phyloP scores from a whole-genome alignment of 2,113 vertebrate species.

The Cyanocitta stelleri region DNA sequence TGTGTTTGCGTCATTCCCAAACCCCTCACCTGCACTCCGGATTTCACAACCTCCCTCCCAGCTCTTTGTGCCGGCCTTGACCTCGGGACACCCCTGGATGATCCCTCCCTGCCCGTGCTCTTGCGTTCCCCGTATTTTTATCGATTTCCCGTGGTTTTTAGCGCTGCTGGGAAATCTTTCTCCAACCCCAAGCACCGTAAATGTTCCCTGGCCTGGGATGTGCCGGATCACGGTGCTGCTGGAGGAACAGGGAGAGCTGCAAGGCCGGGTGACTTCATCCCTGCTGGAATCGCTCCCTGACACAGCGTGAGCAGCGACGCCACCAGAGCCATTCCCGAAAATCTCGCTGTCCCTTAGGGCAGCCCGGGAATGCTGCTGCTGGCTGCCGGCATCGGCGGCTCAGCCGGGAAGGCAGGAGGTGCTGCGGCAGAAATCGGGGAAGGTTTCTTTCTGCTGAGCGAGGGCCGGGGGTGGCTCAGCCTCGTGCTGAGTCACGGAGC shows the following conservation, averaged over 20 bases:
- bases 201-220: neutral
- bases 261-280: neutral
- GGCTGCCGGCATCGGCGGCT: no score
- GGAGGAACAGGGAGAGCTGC: neutral
- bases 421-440: neutral
- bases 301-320: fast-evolving
- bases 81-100: neutral
- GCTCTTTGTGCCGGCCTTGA: fast-evolving
- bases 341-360: neutral
- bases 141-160: fast-evolving
- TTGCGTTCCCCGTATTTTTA: fast-evolving
- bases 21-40: neutral
- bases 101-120: fast-evolving
- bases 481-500: neutral
- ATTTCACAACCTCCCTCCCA: neutral
- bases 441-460: neutral
- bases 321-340: neutral
- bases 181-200: neutral
- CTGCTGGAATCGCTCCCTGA: neutral
- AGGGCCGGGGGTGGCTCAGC: neutral
- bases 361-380: neutral
- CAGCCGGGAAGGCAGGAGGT: neutral
- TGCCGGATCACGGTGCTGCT: neutral
- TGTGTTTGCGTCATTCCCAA: neutral
- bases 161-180: neutral